Percentiles rank a stretch among this genome's conserved stretches.
Evolutionary conservation across 37 sponge, comb jelly and placozoan species (phyloP).

Genomic region (Haliclona indistincta): DNA sequence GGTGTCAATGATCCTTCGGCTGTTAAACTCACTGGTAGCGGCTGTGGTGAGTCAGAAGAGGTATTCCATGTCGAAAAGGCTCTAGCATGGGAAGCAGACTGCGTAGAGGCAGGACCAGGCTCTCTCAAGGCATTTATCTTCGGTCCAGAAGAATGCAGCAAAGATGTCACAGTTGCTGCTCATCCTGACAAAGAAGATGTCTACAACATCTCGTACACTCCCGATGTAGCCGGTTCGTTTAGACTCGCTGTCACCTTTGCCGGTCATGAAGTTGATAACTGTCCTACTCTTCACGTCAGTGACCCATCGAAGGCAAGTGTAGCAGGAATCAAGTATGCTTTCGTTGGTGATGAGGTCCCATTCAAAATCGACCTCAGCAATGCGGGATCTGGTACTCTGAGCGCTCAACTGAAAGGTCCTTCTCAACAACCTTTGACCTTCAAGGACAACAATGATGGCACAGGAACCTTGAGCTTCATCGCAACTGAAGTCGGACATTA

Average conservation of each 20-base stretch:
- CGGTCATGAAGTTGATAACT: constrained; percentile 39
- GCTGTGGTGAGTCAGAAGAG: constrained; percentile 41
- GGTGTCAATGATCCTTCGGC: constrained; percentile 77
- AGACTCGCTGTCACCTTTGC: constrained; percentile 59
- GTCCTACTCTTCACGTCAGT: constrained; percentile 13
- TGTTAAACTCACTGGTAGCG: constrained; percentile 62
- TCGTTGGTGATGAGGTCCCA: constrained; percentile 59
- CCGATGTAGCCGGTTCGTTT: constrained; percentile 63
- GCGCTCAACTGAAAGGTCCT: constrained; percentile 22
- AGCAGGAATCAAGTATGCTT: constrained; percentile 71
- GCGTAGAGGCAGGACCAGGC: constrained; percentile 79
- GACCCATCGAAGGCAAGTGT: constrained; percentile 79
- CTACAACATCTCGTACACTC: constrained; percentile 38
- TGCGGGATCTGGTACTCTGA: constrained; percentile 83
- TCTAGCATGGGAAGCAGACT: constrained; percentile 56
- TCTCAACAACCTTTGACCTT: constrained; percentile 29
- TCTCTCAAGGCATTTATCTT: constrained; percentile 48
- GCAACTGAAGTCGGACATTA: constrained; percentile 72
- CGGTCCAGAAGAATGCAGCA: constrained; percentile 54
- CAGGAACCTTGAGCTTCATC: constrained; percentile 51
- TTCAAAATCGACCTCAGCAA: constrained; percentile 86
- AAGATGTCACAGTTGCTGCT: constrained; percentile 38
- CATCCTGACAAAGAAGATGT: constrained; percentile 23
- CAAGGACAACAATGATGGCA: constrained; percentile 68
- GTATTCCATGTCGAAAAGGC: constrained; percentile 38